Conservation (phyloP, 1,140 invertebrate species). For the Pomacea maculata region DNA sequence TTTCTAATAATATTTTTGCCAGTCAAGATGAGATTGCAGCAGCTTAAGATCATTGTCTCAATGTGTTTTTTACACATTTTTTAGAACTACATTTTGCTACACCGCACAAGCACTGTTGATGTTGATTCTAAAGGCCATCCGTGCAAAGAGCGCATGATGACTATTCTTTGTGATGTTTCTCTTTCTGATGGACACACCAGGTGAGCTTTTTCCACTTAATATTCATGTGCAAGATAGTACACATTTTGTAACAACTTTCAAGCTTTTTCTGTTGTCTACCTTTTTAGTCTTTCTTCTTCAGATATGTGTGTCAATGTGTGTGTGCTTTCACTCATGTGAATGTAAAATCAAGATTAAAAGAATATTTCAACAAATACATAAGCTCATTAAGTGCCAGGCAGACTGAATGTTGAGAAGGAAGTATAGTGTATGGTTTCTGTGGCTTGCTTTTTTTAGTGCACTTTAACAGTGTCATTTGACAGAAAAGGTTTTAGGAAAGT, state of each 20-base stretch:
- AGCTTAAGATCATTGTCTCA: neutral
- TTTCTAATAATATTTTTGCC: neutral
- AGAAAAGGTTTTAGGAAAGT: no score
- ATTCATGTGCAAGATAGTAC: no score
- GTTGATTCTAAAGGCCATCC: constrained; percentile 39
- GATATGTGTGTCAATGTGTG: neutral
- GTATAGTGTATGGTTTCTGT: no score
- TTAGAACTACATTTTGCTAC: constrained; percentile 40
- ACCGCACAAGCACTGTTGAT: constrained; percentile 40
- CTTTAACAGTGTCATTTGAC: no score
- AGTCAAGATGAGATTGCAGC: neutral
- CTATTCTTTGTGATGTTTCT: constrained; percentile 36
- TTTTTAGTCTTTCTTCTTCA: neutral
- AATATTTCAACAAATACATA: no score
- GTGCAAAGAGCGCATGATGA: constrained; percentile 46
- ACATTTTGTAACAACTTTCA: no score
- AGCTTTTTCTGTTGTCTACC: no score
- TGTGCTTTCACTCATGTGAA: neutral
- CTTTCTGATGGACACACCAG: neutral
- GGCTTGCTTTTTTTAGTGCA: no score
- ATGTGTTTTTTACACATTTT: neutral
- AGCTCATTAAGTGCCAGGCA: no score
- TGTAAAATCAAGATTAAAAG: no score
- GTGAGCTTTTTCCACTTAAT: neutral
- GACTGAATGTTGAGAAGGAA: no score